A percentile compares a stretch with the other conserved stretches of the same genome.
Conservation (phyloP, 1,140 invertebrate genomes). For the Euschistus heros region DNA sequence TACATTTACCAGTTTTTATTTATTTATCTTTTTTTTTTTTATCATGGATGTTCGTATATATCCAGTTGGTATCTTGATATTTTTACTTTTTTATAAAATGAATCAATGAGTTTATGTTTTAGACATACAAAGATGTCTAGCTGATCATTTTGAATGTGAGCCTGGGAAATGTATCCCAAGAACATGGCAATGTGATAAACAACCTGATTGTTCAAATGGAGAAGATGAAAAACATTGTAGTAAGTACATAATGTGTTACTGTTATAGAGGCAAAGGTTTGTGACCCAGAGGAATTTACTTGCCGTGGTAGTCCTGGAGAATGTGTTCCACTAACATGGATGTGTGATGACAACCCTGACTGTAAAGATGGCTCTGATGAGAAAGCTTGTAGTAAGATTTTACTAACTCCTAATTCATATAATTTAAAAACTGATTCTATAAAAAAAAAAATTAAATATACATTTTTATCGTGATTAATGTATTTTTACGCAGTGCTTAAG, state of each 20-base stretch:
- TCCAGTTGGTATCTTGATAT: too few species aligned
- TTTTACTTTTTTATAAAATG: too few species aligned
- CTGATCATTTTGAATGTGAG: constrained; percentile 15
- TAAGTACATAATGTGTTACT: constrained; percentile 28
- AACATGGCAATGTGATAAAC: constrained; percentile 62
- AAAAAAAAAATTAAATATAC: not conserved
- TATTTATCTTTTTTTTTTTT: too few species aligned
- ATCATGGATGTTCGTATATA: too few species aligned
- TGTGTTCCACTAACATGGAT: constrained; percentile 29
- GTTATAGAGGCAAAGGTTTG: constrained; percentile 63
- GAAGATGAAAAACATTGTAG: constrained; percentile 38
- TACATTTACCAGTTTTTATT: too few species aligned
- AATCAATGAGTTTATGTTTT: constrained; percentile 2
- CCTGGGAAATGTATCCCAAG: constrained; percentile 57
- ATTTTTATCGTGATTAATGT: too few species aligned
- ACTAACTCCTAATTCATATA: not conserved
- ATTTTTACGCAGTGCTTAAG: too few species aligned
- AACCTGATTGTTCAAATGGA: constrained; percentile 54
- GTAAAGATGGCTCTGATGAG: constrained; percentile 50
- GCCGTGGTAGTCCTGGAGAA: constrained; percentile 57
- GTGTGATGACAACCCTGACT: constrained; percentile 55
- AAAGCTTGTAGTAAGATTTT: constrained; percentile 74
- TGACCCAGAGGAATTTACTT: constrained; percentile 76
- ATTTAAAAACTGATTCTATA: not conserved
- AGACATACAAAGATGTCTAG: constrained; percentile 17